Conservation (phyloP, 2,888 invertebrate genomes). For the Bursaphelenchus okinawaensis region DNA sequence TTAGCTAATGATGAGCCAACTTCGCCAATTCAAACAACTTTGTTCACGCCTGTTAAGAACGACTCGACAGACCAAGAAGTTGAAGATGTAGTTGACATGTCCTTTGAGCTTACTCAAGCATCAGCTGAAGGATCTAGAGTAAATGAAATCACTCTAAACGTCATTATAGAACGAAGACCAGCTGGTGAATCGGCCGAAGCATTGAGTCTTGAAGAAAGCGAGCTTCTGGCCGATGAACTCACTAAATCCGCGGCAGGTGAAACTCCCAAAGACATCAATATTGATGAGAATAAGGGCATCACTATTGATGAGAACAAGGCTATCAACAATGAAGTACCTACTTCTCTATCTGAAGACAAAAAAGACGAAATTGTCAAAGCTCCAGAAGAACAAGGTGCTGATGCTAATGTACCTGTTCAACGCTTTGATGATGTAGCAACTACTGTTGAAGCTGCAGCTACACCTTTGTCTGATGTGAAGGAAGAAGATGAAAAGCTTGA, state of each 20-base stretch:
- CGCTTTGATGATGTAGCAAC: not conserved
- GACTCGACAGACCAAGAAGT: not conserved
- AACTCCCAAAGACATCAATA: not conserved
- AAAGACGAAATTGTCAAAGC: not conserved
- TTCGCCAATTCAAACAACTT: not conserved
- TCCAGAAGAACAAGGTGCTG: not conserved
- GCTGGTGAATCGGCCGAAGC: not conserved
- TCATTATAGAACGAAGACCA: not conserved
- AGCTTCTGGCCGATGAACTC: not conserved
- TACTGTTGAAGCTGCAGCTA: no score
- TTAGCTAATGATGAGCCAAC: no score
- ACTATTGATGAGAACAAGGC: no score
- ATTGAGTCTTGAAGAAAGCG: not conserved
- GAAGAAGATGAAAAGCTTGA: no score
- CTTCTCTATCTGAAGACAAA: no score
- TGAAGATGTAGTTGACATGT: not conserved
- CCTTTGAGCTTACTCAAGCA: not conserved
- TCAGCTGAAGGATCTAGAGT: not conserved
- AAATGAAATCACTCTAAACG: not conserved
- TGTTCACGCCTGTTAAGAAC: not conserved
- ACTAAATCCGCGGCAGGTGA: not conserved
- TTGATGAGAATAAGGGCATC: no score
- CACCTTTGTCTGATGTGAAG: no score
- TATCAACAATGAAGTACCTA: no score
- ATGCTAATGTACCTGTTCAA: not conserved